A percentile compares a stretch with the other conserved stretches of the same genome.
Conservation (phyloP, 2,113 vertebrate genomes). For the Mustela lutreola region DNA sequence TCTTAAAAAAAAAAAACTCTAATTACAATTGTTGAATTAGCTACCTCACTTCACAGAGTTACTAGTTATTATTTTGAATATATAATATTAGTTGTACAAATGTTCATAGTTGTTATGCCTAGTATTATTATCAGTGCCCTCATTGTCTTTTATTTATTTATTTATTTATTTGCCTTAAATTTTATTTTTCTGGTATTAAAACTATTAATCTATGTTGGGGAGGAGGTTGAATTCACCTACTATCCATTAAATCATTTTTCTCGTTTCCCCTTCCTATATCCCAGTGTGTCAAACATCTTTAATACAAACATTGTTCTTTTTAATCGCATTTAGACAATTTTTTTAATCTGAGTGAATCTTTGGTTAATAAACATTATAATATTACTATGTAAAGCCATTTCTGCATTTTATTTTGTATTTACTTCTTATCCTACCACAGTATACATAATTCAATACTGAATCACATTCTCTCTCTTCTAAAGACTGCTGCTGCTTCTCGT, state of each 20-base stretch:
- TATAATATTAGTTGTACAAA: neutral
- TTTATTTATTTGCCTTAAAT: neutral
- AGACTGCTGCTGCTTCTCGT: neutral
- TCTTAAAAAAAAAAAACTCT: neutral
- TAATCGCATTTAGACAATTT: neutral
- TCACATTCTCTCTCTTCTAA: neutral
- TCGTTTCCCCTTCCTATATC: neutral
- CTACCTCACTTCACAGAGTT: neutral
- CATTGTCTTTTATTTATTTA: neutral
- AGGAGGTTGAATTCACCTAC: neutral
- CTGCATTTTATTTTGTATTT: conserved; percentile 1
- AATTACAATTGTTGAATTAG: neutral
- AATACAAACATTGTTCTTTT: neutral
- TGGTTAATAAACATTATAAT: neutral
- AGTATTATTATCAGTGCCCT: neutral
- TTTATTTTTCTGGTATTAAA: neutral
- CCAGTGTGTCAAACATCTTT: neutral
- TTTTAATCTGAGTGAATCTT: neutral
- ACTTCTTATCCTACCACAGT: neutral
- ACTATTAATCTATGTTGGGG: neutral
- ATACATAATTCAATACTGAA: neutral
- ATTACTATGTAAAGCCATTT: neutral
- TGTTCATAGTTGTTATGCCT: neutral
- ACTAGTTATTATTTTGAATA: neutral
- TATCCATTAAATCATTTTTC: neutral